phyloP scores from a whole-genome alignment of 2,888 invertebrate genomes.

The Agrilus cyanescens region DNA sequence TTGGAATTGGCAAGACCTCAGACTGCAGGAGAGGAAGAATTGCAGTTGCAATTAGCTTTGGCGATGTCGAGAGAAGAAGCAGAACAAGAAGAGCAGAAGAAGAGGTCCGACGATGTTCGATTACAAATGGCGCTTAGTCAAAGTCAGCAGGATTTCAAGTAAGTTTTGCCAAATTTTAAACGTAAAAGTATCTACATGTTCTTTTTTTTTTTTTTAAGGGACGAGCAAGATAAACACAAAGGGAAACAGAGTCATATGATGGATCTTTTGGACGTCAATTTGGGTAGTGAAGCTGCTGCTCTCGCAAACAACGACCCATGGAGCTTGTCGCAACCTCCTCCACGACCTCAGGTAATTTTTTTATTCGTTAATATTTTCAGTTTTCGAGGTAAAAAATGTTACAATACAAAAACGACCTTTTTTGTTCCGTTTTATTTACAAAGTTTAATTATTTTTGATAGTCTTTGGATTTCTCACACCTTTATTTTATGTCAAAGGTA shows the following conservation, averaged over 20 bases:
- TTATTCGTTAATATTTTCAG: no score
- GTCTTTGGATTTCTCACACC: no score
- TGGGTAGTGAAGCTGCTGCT: constrained; percentile 48
- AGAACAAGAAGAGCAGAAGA: constrained; percentile 87
- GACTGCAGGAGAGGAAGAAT: constrained; percentile 94
- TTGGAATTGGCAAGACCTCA: constrained; percentile 91
- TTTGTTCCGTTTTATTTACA: no score
- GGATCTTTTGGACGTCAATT: constrained; percentile 72
- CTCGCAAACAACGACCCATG: constrained; percentile 53
- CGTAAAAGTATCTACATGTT: constrained; percentile 20
- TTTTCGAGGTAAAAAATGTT: no score
- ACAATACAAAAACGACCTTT: no score
- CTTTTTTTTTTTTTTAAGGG: constrained; percentile 18
- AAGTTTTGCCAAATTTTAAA: constrained; percentile 15
- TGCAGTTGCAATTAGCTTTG: constrained; percentile 93
- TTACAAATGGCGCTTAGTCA: constrained; percentile 88
- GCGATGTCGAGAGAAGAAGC: constrained; percentile 99
- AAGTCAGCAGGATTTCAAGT: constrained; percentile 88
- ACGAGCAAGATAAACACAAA: constrained; percentile 25
- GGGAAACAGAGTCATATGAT: constrained; percentile 56
- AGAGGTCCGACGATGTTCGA: constrained; percentile 91
- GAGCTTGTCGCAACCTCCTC: constrained; percentile 48
- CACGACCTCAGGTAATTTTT: constrained; percentile 41
- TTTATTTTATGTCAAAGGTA: no score
- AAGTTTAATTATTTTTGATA: no score